A percentile compares a stretch with the other conserved stretches of the same genome.
These are phyloP conservation scores for Noctua comes DNA, from an alignment of 2,888 invertebrate species.

Conservation along the genomic window DNA sequence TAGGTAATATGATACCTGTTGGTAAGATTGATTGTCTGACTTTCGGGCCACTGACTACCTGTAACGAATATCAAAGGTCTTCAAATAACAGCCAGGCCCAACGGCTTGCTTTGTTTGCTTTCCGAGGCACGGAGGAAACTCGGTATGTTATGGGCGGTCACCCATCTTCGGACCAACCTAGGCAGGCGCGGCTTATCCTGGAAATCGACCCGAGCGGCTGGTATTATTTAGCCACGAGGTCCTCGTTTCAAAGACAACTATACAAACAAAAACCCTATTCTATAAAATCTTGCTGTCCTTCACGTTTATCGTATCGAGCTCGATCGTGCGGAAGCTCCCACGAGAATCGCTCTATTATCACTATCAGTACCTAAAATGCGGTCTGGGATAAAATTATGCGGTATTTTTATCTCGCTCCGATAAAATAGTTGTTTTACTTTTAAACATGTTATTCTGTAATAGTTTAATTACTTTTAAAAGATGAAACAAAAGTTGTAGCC, in stretches of 20 bases:
- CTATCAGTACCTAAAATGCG: constrained; percentile 64
- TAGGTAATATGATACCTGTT: no score
- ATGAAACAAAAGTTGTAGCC: not conserved
- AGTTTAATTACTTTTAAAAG: not conserved
- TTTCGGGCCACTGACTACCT: no score
- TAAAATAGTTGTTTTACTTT: constrained; percentile 30
- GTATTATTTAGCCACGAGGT: no score
- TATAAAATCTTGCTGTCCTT: not conserved
- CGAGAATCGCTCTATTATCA: constrained; percentile 60
- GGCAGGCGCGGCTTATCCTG: no score
- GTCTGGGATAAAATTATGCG: constrained; percentile 62
- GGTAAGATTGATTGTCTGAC: no score
- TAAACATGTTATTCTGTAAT: constrained; percentile 2
- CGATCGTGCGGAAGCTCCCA: constrained; percentile 63
- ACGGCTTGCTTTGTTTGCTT: no score
- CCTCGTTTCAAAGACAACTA: not conserved
- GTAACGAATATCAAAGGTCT: no score
- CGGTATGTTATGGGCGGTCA: no score
- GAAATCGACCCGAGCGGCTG: no score
- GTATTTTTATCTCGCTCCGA: constrained; percentile 49
- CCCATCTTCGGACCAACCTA: no score
- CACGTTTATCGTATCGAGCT: constrained; percentile 1
- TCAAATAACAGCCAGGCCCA: no score
- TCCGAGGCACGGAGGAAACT: no score
- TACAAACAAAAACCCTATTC: not conserved